Percentiles rank a stretch among this genome's conserved stretches.
These are phyloP conservation scores for Panzeria rudis DNA, from an alignment of 2,888 invertebrate genomes.

Conservation along the genomic window DNA sequence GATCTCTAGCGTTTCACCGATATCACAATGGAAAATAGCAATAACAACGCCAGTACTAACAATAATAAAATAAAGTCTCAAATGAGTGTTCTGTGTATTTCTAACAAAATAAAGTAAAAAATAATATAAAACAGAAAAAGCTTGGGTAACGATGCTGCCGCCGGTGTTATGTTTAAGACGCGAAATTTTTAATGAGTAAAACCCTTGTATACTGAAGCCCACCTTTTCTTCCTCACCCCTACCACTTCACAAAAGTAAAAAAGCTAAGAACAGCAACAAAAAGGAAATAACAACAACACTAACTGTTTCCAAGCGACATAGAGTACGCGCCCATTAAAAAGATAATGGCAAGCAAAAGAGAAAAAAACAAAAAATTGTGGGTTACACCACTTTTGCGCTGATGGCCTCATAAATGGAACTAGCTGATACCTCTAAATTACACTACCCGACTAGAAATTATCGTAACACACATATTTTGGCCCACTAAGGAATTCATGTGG, in stretches of 20 bases:
- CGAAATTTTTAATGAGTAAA: conserved; percentile 71
- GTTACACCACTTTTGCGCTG: too few species aligned
- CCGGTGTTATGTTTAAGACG: conserved; percentile 65
- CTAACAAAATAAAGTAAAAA: conserved; percentile 42
- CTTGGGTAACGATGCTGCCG: conserved; percentile 62
- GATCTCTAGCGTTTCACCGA: neutral
- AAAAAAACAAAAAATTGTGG: too few species aligned
- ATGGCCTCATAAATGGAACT: too few species aligned
- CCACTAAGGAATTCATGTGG: too few species aligned
- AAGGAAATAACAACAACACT: conserved; percentile 20
- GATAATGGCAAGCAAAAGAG: conserved; percentile 19
- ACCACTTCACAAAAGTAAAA: neutral
- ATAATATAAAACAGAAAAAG: conserved; percentile 24
- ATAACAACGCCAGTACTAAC: conserved; percentile 21
- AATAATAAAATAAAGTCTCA: conserved; percentile 30
- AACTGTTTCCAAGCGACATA: conserved; percentile 70
- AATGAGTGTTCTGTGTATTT: conserved; percentile 20
- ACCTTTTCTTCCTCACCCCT: conserved; percentile 3
- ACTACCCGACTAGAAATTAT: too few species aligned
- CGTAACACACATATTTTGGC: too few species aligned
- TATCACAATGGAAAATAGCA: neutral
- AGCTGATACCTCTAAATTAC: too few species aligned
- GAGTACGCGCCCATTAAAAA: conserved; percentile 62
- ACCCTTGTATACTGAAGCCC: conserved; percentile 62
- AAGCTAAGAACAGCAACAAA: conserved; percentile 33